Evolutionary conservation across 2,797 vertebrate species (phyloP), one percentile per base, ranked within the genome.

Genomic region (Microctenopoma stevenorrisi): DNA sequence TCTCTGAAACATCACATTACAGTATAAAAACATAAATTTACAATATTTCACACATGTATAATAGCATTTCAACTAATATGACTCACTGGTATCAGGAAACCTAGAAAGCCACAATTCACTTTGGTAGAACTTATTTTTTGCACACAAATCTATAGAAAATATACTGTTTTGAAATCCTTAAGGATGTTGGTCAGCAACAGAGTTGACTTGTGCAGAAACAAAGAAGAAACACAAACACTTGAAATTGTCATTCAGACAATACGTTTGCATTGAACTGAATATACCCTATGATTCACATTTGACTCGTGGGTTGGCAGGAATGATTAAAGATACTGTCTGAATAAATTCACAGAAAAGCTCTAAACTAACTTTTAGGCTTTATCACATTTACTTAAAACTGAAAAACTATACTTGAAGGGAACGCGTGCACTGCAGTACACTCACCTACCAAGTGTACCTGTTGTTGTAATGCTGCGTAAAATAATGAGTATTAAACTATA

Each of bases 1-100:
- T 30, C 42, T 60, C 61, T 68, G 61, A 69, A 64, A 76, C 28
- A 50, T 66, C 8, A 53, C 38, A 48, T 38, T 37, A 70, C 53
- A 57, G 49, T 74, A 83, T 59, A 85, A 88, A 82, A 80, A 78
- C 80, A 40, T 38, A 74, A 58, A 60, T 57, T 52, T 7, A 81
- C 11, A 61, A 40, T 44, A 44, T 69, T 64, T 66, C 51, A 75
- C 68, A 74, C 52, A 33, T 37, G 5, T 25, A 54, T 28, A 30
- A 16, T 26, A 56, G 40, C 65, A 60, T 66, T 18, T 64, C 51
- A 26, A 44, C 12, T 40, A 13, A 46, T 7, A 56, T 68, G 61
- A 60, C 79, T 76, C 55, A 52, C 58, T 56, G 42, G 44, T 42
- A 65, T 55, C 26, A 22, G 52, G 46, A 44, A 72, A 78, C 42